Evolutionary conservation across 2,113 vertebrate species (phyloP), one percentile per base, ranked within the genome.

Genomic region (Microtus ochrogaster): DNA sequence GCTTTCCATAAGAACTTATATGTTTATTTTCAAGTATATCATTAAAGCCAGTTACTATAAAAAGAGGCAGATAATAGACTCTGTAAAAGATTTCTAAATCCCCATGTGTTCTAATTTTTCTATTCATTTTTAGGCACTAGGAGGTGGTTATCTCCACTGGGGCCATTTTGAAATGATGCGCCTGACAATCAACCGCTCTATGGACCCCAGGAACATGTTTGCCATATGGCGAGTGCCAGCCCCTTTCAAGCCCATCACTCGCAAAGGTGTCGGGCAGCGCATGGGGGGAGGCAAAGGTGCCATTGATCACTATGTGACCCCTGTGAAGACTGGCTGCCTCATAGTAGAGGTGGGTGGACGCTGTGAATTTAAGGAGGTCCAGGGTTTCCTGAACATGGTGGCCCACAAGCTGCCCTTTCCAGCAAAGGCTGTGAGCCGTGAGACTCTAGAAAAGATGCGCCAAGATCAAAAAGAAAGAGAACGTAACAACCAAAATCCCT

Each of bases 151-250:
- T 97, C 98, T 99, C 36, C 99, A 98, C 11, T 99, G 99, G 99
- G 99, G 99, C 70, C 99, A 99, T 98, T 98, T 99, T 1, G 99
- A 99, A 98, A 99, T 99, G 99, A 99, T 99, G 28, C 99, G 99
- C 72, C 97, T 99, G 70, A 99, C 99, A 0, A 98, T 99, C 94
- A 99, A 99, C 74, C 99, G 99, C n/a, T 97, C 97, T 84, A 98
- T 99, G 93, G 98, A 99, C 28, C 73, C 99, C 78, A 98, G 96
- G 41, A 99, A 96, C 17, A 99, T 99, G 84, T 99, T 99, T 5
- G 99, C 99, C 30, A 44, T 98, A 26, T 99, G 99, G 99, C 98
- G 99, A 0, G 97, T 99, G 70, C 98, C 98, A 0, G 97, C 98
- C 1, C 99, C 99, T 0, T 98, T 92, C 97, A 99, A 99, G 47